Conservation (phyloP, 2,888 invertebrate genomes). For the Branchinecta sandiegonensis region DNA sequence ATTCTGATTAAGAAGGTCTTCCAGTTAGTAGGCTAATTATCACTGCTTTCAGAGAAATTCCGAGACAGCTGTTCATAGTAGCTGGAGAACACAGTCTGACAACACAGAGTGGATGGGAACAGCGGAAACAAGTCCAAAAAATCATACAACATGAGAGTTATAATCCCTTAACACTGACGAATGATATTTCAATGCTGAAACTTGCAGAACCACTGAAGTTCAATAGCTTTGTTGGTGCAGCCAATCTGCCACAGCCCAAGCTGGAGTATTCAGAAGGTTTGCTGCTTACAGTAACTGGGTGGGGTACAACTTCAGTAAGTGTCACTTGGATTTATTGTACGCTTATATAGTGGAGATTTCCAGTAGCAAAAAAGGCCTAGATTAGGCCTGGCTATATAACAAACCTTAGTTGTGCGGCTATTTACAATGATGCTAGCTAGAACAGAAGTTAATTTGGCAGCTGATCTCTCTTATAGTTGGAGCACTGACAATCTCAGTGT, state of each 20-base stretch:
- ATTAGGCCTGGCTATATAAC: no score
- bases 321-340: no score
- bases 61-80: neutral
- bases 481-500: no score
- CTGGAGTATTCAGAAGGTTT: conserved; percentile 28
- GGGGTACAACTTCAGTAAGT: conserved; percentile 37
- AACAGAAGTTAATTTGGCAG: no score
- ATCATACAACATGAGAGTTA: conserved; percentile 18
- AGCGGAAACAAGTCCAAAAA: neutral
- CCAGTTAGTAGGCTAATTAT: no score
- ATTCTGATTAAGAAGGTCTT: no score
- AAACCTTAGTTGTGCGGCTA: no score
- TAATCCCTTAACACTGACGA: conserved; percentile 26
- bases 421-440: no score
- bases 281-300: conserved; percentile 37
- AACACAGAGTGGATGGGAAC: neutral
- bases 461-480: no score
- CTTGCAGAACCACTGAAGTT: conserved; percentile 42
- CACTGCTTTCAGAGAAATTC: no score
- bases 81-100: conserved; percentile 16
- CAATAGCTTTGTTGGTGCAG: conserved; percentile 36
- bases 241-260: neutral
- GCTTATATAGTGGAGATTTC: no score
- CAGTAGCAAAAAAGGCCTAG: no score
- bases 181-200: conserved; percentile 55